These are phyloP conservation scores for Gavia stellata DNA, from an alignment of 2,113 vertebrate species.

Conservation along the genomic window DNA sequence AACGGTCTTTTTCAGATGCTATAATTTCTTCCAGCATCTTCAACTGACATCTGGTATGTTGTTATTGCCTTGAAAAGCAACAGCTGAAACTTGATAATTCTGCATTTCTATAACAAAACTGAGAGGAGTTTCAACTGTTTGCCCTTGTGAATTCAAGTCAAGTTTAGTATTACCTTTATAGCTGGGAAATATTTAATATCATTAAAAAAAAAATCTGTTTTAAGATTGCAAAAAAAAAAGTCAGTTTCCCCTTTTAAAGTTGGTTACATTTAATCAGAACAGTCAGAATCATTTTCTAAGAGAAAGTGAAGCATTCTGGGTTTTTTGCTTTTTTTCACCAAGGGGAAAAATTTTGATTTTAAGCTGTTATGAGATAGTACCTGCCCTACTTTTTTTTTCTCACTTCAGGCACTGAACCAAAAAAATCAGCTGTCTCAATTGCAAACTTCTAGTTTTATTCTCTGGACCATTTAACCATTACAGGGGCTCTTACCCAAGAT, in stretches of 20 bases:
- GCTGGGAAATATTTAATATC: not conserved
- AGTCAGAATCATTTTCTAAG: not conserved
- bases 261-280: not conserved
- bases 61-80: not conserved
- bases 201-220: not conserved
- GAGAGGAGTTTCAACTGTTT: not conserved
- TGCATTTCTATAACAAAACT: not conserved
- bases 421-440: not conserved
- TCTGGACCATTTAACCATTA: not conserved
- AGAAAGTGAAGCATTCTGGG: not conserved
- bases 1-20: not conserved
- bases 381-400: not conserved
- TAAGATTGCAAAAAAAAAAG: not conserved
- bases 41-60: not conserved
- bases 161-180: not conserved
- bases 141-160: not conserved
- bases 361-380: not conserved
- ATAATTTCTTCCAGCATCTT: not conserved
- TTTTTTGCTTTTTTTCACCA: fast-evolving
- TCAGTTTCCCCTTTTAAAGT: not conserved
- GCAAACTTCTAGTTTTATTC: not conserved
- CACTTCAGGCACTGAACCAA: not conserved
- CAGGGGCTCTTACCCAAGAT: not conserved
- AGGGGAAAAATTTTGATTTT: not conserved
- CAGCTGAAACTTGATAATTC: not conserved